Conservation (phyloP, 2,888 invertebrate genomes). For the Odontothrips loti region DNA sequence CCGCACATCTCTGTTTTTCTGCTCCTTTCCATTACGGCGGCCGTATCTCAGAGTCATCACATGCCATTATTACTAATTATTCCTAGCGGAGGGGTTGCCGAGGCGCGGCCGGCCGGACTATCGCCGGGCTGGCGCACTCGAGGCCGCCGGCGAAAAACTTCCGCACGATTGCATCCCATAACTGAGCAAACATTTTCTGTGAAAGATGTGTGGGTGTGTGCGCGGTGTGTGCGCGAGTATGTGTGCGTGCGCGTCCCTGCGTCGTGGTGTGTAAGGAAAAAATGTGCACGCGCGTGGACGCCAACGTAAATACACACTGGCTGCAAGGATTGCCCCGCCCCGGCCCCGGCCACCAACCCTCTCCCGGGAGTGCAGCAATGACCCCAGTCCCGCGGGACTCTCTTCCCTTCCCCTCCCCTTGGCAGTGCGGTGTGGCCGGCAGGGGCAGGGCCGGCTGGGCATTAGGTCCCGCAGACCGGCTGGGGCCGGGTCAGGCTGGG, state of each 20-base stretch:
- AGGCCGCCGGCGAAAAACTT: not conserved
- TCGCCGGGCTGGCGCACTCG: too few relatives aligned
- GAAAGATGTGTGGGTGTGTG: not conserved
- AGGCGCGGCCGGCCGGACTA: too few relatives aligned
- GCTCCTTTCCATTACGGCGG: too few relatives aligned
- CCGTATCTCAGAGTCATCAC: not conserved
- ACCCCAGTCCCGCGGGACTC: not conserved
- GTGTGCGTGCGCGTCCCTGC: not conserved
- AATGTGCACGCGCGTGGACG: not conserved
- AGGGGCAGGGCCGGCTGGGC: not conserved
- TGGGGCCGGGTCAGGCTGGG: too few relatives aligned
- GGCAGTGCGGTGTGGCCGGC: not conserved
- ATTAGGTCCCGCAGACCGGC: too few relatives aligned
- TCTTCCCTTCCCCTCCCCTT: not conserved
- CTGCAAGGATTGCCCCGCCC: not conserved
- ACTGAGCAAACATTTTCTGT: conserved; percentile 16
- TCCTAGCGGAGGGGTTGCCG: not conserved
- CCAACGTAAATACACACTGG: not conserved
- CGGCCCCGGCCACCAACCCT: not conserved
- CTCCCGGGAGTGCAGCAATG: not conserved
- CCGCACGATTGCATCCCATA: not conserved
- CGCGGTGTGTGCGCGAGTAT: not conserved
- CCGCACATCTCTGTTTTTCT: not conserved
- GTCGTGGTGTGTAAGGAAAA: not conserved
- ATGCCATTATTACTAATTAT: not conserved